Percentiles rank a stretch among this genome's conserved stretches.
These are phyloP conservation scores for Gallinago solitaria DNA, from an alignment of 2,797 vertebrate species.

Conservation along the genomic window DNA sequence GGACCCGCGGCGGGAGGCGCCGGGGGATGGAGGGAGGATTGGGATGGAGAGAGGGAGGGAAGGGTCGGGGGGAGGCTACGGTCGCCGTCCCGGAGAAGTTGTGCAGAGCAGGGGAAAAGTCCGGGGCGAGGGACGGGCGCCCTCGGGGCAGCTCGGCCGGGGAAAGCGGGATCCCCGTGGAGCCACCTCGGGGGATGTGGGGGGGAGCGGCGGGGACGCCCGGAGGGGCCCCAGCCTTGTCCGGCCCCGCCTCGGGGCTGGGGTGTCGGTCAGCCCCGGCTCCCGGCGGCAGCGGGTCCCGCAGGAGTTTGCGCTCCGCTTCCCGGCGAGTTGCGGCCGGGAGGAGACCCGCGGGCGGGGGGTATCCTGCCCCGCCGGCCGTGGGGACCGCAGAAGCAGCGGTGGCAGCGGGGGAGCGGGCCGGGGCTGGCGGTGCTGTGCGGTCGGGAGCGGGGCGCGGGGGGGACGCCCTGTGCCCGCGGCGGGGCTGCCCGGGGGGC, in stretches of 20 bases:
- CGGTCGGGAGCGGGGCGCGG: not conserved
- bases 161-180: not conserved
- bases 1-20: not conserved
- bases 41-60: not conserved
- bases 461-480: not conserved
- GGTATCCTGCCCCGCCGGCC: not conserved
- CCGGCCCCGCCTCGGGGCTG: not conserved
- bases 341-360: not conserved
- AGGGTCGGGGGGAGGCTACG: not conserved
- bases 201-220: not conserved
- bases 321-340: not conserved
- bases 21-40: not conserved
- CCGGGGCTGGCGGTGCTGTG: not conserved
- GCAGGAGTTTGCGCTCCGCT: not conserved
- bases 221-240: not conserved
- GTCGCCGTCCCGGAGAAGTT: constrained; percentile 31
- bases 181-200: not conserved
- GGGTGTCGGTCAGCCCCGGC: not conserved
- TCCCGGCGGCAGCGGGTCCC: not conserved
- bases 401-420: not conserved
- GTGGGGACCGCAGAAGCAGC: not conserved
- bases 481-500: not conserved
- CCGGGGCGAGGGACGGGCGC: not conserved
- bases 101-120: not conserved
- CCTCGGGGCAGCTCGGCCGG: not conserved